Conservation (phyloP, 1,140 invertebrate genomes). For the Eumeta japonica region DNA sequence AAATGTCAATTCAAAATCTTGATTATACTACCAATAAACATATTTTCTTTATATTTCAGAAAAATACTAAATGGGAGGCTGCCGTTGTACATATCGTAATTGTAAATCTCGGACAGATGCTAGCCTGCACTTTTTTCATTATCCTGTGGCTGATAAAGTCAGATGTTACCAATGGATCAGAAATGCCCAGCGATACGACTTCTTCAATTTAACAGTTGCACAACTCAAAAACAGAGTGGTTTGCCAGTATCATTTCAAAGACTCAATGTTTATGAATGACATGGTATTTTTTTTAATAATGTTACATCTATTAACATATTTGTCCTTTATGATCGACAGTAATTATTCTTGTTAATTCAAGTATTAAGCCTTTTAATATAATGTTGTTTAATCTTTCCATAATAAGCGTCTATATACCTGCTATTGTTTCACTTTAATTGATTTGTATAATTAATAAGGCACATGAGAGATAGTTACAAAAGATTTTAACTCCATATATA, state of each 20-base stretch:
- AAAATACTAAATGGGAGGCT: conserved; percentile 55
- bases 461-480: too few species aligned
- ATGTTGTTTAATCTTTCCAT: too few species aligned
- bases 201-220: conserved; percentile 55
- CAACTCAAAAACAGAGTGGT: conserved; percentile 61
- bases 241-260: conserved; percentile 60
- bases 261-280: conserved; percentile 58
- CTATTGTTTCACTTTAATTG: too few species aligned
- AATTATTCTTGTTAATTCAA: conserved; percentile 11
- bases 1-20: too few species aligned
- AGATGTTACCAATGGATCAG: conserved; percentile 59
- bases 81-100: conserved; percentile 56
- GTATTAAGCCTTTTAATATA: too few species aligned
- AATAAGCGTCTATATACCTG: too few species aligned
- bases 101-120: conserved; percentile 54
- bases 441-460: too few species aligned
- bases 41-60: too few species aligned
- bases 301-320: too few species aligned
- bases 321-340: too few species aligned
- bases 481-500: too few species aligned
- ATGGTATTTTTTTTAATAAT: conserved; percentile 23
- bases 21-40: too few species aligned
- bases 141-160: conserved; percentile 58
- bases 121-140: conserved; percentile 62
- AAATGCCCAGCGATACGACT: conserved; percentile 53